A percentile compares a stretch with the other conserved stretches of the same genome.
Conservation (phyloP, 2,888 invertebrate species). For the Folsomia candida region DNA sequence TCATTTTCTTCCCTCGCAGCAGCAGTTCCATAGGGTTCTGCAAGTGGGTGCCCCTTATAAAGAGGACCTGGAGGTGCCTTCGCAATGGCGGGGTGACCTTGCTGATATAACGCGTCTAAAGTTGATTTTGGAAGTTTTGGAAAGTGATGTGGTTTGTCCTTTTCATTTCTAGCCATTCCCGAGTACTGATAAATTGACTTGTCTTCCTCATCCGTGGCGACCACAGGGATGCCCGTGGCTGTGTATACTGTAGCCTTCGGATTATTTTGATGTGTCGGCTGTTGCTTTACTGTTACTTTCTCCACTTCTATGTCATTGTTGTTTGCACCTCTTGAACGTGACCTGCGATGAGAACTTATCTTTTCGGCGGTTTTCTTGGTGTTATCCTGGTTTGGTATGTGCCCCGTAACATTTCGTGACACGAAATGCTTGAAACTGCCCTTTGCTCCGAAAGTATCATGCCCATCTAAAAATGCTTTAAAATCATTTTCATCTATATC, state of each 20-base stretch:
- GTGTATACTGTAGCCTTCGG: slow-evolving; percentile 11
- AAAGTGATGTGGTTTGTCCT: slow-evolving; percentile 10
- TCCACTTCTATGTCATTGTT: slow-evolving; percentile 16
- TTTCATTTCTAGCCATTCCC: too few relatives aligned
- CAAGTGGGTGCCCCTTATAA: neutral
- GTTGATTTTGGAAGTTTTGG: slow-evolving; percentile 13
- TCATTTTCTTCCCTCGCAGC: neutral
- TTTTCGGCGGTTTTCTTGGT: neutral
- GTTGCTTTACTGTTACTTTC: slow-evolving; percentile 16
- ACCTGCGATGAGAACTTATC: neutral
- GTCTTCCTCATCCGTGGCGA: neutral
- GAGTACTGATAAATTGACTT: neutral
- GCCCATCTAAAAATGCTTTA: slow-evolving; percentile 30
- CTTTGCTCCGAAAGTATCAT: slow-evolving; percentile 28
- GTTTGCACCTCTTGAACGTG: neutral
- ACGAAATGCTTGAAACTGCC: slow-evolving; percentile 27
- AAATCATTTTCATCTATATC: slow-evolving; percentile 27
- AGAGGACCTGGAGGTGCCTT: slow-evolving; percentile 13
- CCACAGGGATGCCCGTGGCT: slow-evolving; percentile 11
- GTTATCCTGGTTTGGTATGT: slow-evolving; percentile 17
- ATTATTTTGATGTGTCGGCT: neutral
- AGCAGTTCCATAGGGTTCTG: slow-evolving; percentile 15
- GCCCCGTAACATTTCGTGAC: slow-evolving; percentile 24
- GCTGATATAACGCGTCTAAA: slow-evolving; percentile 22
- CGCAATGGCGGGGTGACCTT: slow-evolving; percentile 38